phyloP scores from a whole-genome alignment of 2,113 vertebrate genomes.

The Meles meles region DNA sequence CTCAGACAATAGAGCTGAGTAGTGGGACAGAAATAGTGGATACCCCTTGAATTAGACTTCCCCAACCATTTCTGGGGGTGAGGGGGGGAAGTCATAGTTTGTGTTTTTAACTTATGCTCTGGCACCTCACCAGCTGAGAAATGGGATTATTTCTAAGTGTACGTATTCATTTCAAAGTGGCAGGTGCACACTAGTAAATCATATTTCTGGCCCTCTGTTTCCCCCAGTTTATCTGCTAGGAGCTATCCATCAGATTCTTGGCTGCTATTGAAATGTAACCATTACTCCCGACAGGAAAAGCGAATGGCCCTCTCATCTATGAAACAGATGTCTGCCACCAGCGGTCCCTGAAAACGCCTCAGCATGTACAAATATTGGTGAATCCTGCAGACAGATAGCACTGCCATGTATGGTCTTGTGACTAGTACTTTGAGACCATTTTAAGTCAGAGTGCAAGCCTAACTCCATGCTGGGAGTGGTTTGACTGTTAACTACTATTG shows the following conservation, averaged over 20 bases:
- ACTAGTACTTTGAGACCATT: neutral
- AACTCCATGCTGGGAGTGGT: neutral
- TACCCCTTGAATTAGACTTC: neutral
- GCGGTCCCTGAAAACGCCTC: neutral
- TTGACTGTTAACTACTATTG: neutral
- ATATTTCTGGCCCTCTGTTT: neutral
- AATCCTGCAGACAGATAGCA: neutral
- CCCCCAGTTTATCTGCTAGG: neutral
- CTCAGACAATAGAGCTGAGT: neutral
- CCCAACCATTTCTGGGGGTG: neutral
- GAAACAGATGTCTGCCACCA: neutral
- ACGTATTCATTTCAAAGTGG: neutral
- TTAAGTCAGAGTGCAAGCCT: neutral
- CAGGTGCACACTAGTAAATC: neutral
- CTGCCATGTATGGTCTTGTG: neutral
- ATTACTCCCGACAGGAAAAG: neutral
- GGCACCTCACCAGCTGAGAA: neutral
- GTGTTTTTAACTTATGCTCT: neutral
- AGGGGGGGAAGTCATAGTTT: neutral
- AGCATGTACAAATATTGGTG: neutral
- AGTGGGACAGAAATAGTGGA: neutral
- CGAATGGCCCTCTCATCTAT: neutral
- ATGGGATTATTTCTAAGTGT: neutral
- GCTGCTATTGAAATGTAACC: conserved; percentile 9
- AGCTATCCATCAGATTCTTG: neutral